Evolutionary conservation across 1,140 invertebrate species (phyloP).

Genomic region (Trichonephila clavata): DNA sequence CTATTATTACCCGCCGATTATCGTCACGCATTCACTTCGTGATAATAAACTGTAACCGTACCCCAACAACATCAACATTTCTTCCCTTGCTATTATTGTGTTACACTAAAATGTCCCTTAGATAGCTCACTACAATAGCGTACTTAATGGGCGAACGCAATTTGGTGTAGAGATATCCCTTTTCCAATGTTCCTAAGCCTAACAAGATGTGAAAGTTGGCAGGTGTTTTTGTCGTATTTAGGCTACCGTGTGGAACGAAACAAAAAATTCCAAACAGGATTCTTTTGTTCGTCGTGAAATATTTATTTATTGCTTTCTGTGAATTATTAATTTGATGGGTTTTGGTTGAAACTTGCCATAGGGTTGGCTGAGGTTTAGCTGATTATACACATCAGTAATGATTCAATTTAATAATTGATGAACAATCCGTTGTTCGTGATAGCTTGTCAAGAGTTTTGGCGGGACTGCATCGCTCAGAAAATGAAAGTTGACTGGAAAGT

Average conservation of each 20-base stretch:
- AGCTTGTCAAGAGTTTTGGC: not conserved
- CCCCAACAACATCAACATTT: not conserved
- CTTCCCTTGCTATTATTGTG: not conserved
- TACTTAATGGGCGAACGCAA: not conserved
- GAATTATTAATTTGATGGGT: constrained; percentile 12
- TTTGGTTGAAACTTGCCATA: not conserved
- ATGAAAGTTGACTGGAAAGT: not conserved
- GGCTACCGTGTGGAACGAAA: not conserved
- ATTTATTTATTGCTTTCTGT: not conserved
- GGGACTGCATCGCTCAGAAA: not conserved
- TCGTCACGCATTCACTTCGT: constrained; percentile 1
- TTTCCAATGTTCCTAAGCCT: not conserved
- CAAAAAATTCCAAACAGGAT: not conserved
- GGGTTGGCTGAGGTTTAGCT: not conserved
- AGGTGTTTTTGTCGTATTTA: not conserved
- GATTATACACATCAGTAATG: constrained; percentile 2
- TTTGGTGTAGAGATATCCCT: not conserved
- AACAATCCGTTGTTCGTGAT: not conserved
- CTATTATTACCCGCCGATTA: not conserved
- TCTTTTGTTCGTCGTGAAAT: not conserved
- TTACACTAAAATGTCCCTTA: not conserved
- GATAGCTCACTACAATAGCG: not conserved
- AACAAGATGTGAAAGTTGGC: not conserved
- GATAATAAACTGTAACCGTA: not conserved
- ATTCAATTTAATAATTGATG: not conserved